These are phyloP conservation scores for Luidia sarsii DNA, from an alignment of 53 echinoderm and acorn worm species.

Conservation along the genomic window DNA sequence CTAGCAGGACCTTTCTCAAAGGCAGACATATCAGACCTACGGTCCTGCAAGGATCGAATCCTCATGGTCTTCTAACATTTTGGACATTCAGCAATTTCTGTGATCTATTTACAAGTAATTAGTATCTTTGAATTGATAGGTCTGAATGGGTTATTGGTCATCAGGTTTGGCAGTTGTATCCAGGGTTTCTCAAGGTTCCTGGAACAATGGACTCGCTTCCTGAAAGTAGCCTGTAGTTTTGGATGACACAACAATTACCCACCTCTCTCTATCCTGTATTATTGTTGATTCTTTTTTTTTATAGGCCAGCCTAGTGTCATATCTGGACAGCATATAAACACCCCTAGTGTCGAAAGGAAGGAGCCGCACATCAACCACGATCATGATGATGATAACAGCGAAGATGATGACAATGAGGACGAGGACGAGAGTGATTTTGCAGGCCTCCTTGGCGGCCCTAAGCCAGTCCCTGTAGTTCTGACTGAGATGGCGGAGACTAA, in stretches of 20 bases:
- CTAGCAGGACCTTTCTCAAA: too few relatives aligned
- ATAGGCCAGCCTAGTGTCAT: conserved; percentile 11
- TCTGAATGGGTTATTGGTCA: too few relatives aligned
- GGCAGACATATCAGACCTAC: too few relatives aligned
- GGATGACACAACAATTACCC: too few relatives aligned
- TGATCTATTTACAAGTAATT: too few relatives aligned
- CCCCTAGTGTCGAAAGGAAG: background rate
- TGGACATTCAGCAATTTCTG: too few relatives aligned
- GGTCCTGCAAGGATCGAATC: too few relatives aligned
- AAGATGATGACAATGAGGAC: conserved; percentile 1
- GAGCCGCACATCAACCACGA: background rate
- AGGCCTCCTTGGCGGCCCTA: background rate
- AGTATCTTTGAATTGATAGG: too few relatives aligned
- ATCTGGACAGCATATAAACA: conserved; percentile 2
- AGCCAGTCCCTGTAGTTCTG: background rate
- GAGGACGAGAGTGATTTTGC: background rate
- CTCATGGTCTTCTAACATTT: too few relatives aligned
- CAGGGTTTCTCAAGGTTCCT: background rate
- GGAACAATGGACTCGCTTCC: background rate
- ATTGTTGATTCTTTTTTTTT: too few relatives aligned
- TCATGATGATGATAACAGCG: conserved; percentile 17
- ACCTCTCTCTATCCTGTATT: background rate
- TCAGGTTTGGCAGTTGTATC: too few relatives aligned
- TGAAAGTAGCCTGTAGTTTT: conserved; percentile 1
- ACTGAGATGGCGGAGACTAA: background rate